Conservation (phyloP, 2,888 invertebrate genomes). For the Catocala nupta region DNA sequence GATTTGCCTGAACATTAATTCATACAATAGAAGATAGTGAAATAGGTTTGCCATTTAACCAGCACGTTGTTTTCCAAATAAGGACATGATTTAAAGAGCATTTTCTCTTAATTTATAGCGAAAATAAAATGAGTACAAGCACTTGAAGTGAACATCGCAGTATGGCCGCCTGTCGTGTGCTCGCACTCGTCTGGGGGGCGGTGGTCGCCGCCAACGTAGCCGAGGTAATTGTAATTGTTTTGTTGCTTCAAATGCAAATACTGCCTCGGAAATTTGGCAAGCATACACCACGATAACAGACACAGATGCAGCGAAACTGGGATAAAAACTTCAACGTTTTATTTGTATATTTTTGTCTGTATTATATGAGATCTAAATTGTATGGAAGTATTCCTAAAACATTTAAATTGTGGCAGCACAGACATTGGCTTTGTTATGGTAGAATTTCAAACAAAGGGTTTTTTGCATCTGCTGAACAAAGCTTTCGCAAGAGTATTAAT, state of each 20-base stretch:
- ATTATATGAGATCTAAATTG: constrained; percentile 39
- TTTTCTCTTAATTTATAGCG: background rate
- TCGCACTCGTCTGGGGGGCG: constrained; percentile 53
- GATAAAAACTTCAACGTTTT: constrained; percentile 37
- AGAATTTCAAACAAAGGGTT: constrained; percentile 25
- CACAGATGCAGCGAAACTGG: constrained; percentile 36
- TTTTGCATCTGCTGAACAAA: constrained; percentile 30
- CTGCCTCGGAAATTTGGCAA: constrained; percentile 44
- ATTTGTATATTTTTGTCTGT: constrained; percentile 15
- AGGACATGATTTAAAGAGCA: too few relatives aligned
- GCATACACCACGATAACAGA: constrained; percentile 32
- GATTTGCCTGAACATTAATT: too few relatives aligned
- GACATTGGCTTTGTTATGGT: constrained; percentile 32
- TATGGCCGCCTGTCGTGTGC: constrained; percentile 59
- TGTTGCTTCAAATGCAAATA: constrained; percentile 47
- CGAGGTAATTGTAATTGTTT: constrained; percentile 67
- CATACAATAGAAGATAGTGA: too few relatives aligned
- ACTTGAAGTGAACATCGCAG: constrained; percentile 69
- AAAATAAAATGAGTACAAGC: constrained; percentile 69
- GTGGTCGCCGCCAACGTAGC: constrained; percentile 36
- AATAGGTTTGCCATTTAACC: too few relatives aligned
- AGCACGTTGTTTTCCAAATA: too few relatives aligned
- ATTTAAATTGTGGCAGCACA: constrained; percentile 32
- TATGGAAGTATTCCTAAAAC: constrained; percentile 35
- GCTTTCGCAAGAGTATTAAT: constrained; percentile 23